Percentiles rank a stretch among this genome's conserved stretches.
phyloP scores from a whole-genome alignment of 1,140 invertebrate genomes.

The Lordiphosa mommai region DNA sequence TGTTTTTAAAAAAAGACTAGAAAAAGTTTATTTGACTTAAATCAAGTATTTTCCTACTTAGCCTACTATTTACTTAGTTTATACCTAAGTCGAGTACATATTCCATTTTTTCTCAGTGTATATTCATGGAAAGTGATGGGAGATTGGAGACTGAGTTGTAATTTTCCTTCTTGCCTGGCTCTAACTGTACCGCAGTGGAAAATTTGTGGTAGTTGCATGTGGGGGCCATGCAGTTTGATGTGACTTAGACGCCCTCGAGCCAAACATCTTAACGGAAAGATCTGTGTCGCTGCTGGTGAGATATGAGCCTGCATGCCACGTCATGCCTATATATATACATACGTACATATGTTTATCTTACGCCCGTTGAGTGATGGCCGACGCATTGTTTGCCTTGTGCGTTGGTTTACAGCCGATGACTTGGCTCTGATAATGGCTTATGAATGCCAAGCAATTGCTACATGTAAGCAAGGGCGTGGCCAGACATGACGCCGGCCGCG shows the following conservation, averaged over 20 bases:
- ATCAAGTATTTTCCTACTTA: too few species aligned
- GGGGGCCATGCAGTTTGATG: not conserved
- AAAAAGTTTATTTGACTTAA: too few species aligned
- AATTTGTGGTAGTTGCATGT: constrained; percentile 1
- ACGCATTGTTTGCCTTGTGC: constrained; percentile 71
- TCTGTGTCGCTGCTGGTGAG: not conserved
- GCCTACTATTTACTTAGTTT: too few species aligned
- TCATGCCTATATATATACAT: not conserved
- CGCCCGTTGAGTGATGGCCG: constrained; percentile 46
- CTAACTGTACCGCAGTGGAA: not conserved
- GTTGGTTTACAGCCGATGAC: constrained; percentile 51
- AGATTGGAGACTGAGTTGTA: too few species aligned
- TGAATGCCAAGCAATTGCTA: constrained; percentile 67
- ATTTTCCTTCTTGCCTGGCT: too few species aligned
- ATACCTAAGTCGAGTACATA: too few species aligned
- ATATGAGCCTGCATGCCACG: not conserved
- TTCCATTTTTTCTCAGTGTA: too few species aligned
- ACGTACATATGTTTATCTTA: constrained; percentile 24
- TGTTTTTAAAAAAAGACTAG: too few species aligned
- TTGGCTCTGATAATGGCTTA: constrained; percentile 68
- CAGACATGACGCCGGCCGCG: constrained; percentile 48
- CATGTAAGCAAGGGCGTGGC: constrained; percentile 60
- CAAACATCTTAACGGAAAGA: not conserved
- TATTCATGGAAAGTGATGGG: too few species aligned
- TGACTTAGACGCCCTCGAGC: not conserved